Evolutionary conservation across 1,140 invertebrate genomes (phyloP).

Genomic region (Choristoneura fumiferana): DNA sequence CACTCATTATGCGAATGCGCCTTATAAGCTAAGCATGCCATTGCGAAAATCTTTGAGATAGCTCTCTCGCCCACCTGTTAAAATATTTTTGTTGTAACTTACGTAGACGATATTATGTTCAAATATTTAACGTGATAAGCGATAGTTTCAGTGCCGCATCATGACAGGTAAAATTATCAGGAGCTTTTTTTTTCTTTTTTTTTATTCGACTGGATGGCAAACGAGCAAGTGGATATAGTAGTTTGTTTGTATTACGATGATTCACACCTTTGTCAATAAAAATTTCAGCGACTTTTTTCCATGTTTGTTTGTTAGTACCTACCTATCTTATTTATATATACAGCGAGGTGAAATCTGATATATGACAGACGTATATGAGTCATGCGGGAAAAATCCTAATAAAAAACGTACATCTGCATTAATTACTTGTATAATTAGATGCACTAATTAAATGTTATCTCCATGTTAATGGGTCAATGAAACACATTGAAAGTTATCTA

Average conservation of each 20-base stretch:
- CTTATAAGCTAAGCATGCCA: neutral
- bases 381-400: conserved; percentile 1
- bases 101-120: neutral
- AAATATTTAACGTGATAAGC: conserved; percentile 1
- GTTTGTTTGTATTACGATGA: no score
- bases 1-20: conserved; percentile 3
- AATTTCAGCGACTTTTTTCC: no score
- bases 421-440: conserved; percentile 1
- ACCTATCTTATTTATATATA: no score
- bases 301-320: no score
- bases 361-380: neutral
- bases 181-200: no score
- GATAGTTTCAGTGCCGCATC: neutral
- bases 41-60: conserved; percentile 7
- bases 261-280: no score
- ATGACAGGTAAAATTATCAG: neutral
- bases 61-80: conserved; percentile 1
- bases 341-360: no score
- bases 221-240: no score
- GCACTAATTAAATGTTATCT: conserved; percentile 11
- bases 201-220: no score
- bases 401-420: neutral
- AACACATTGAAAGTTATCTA: conserved; percentile 1
- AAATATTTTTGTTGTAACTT: neutral
- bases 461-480: conserved; percentile 6